Evolutionary conservation across 2,888 invertebrate genomes (phyloP).

Genomic region (Chrysodeixis includens): DNA sequence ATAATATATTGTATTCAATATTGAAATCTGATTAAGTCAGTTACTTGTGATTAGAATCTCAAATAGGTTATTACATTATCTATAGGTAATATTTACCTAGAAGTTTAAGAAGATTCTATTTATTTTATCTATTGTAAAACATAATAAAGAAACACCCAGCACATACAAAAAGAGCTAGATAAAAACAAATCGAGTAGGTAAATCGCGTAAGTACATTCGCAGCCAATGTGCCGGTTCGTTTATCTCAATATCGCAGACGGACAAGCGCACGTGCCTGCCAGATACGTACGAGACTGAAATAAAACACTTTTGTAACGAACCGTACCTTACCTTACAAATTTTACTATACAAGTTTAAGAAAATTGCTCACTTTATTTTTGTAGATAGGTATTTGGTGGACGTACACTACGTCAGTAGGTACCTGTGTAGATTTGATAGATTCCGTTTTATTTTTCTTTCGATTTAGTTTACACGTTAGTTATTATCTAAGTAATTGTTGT

Average conservation of each 20-base stretch:
- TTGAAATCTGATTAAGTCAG: no score
- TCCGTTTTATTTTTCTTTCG: no score
- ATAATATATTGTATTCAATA: no score
- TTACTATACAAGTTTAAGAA: slow-evolving; percentile 37
- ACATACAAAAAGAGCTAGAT: slow-evolving; percentile 13
- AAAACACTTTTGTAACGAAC: slow-evolving; percentile 58
- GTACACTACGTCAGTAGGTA: no score
- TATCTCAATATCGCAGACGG: slow-evolving; percentile 80
- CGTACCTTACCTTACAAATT: slow-evolving; percentile 40
- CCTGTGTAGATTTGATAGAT: no score
- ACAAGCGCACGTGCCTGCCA: slow-evolving; percentile 69
- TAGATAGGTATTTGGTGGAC: neutral
- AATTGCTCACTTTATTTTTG: slow-evolving; percentile 14
- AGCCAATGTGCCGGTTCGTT: slow-evolving; percentile 81
- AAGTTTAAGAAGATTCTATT: no score
- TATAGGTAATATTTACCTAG: no score
- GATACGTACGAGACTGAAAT: slow-evolving; percentile 68
- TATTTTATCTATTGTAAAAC: no score
- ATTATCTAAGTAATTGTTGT: no score
- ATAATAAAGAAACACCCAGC: neutral
- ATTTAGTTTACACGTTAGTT: no score
- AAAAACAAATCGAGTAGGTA: slow-evolving; percentile 47
- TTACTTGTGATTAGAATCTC: no score
- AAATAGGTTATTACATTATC: no score
- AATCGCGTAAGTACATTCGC: slow-evolving; percentile 44